Base-by-base conservation (phyloP, 2,797 vertebrate species). In the Sebastes taczanowskii region DNA sequence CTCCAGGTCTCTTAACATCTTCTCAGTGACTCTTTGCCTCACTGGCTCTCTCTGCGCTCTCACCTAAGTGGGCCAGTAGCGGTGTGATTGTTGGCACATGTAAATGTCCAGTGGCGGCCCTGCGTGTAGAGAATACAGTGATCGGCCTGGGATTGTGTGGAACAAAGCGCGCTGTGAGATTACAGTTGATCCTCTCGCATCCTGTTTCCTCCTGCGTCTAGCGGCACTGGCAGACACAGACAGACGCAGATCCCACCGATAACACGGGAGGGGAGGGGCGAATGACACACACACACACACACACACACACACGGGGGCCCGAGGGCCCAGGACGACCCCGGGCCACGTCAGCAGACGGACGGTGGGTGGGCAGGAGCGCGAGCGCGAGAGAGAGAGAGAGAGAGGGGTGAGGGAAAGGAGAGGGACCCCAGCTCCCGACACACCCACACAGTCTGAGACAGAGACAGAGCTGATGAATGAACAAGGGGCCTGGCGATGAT, bases 171-270 rank as follows among this genome's bases (percentile, higher is more conserved):
- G 13, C 88, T 81, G 91, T 86, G 88, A 96, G 94, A 94, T 95
- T 94, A 95, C 89, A 88, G 90, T 89, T 95, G 94, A 95, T 95
- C 94, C 94, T 91, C 90, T 89, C 70, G 88, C 94, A 95, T 95
- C 93, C 94, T 95, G 93, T 93, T 94, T 93, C 93, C 92, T 91
- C 90, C 91, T 88, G 91, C 85, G 90, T 95, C 92, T 89, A 92
- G 92, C 85, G 35, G 84, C 88, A 80, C 78, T 80, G 90, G 88
- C 91, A 90, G 89, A 94, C 91, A 90, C 89, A 94, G 90, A 92
- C 93, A 85, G 92, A 92, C 83, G 77, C 87, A 95, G 94, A 95
- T 95, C 90, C 83, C 87, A 85, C 82, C 85, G 92, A 94, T 95
- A 94, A 94, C 85, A 60, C 78, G 73, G 58, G 71, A 68, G 62